Evolutionary conservation across 2,888 invertebrate species (phyloP), one percentile per base, ranked within the genome.

Genomic region (Polydesmus complanatus): DNA sequence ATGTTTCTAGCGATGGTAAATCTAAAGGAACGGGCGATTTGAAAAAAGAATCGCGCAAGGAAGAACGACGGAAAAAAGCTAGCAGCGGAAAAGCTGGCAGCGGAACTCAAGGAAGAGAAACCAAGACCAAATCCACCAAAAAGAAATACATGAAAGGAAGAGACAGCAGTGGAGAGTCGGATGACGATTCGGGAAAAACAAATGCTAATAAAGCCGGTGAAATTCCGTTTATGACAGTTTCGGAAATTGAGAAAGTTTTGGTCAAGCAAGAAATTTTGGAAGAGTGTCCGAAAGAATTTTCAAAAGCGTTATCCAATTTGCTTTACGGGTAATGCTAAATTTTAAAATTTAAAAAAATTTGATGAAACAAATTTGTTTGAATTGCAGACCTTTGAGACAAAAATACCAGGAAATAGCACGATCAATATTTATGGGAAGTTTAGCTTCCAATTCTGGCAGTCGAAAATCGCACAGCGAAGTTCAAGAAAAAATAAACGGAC

Each of bases 121-220:
- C 92, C 0, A 95, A 93, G 78, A 94, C 91, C 0, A 94, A 91
- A 72, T 86, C 92, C 1, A 86, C 87, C 0, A 95, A 95, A 71
- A 95, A 92, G 75, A 78, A 78, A 65, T 67, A 71, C 64, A 60
- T 62, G 63, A 63, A 57, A 69, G 78, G 78, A 69, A 75, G 78
- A 67, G 19, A 78, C 79, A 52, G 81, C 58, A 83, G 82, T 67
- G 82, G 81, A 23, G 85, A 85, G 64, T 85, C 85, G 2, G 81
- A 82, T 58, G 84, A 84, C 66, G 85, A 85, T 26, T 76, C 75
- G n/a, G 63, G 54, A 61, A 8, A 37, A 26, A 56, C 56, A 54
- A 23, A 62, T 47, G 60, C 47, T 19, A 47, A 56, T 11, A 61
- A 53, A n/a, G 53, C 37, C 56, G 23, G 21, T 27, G 48, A 80